Percentiles rank a stretch among this genome's conserved stretches.
phyloP scores from a whole-genome alignment of 2,797 vertebrate species.

The Micrastur ruficollis region DNA sequence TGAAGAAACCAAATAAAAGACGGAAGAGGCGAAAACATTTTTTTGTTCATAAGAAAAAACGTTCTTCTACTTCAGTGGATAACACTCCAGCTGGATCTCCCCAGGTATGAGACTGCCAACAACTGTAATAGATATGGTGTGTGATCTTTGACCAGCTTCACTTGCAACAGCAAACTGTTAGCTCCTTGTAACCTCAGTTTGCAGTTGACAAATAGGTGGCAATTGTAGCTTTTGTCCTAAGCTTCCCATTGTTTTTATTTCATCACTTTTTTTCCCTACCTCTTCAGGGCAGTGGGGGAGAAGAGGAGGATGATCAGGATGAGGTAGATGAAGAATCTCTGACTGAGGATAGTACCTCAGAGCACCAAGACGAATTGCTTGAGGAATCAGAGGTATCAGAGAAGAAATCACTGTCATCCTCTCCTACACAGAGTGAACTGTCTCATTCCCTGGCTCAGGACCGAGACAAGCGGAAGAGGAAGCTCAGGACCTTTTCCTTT shows the following conservation, averaged over 20 bases:
- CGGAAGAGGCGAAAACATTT: conserved; percentile 96
- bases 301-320: conserved; percentile 89
- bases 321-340: conserved; percentile 90
- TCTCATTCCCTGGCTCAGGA: conserved; percentile 73
- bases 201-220: neutral
- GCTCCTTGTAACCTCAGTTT: neutral
- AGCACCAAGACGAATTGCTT: conserved; percentile 90
- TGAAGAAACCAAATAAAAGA: conserved; percentile 90
- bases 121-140: rapidly evolving
- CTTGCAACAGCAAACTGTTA: neutral
- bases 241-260: neutral
- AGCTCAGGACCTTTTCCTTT: conserved; percentile 86
- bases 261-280: neutral
- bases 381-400: conserved; percentile 92
- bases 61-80: conserved; percentile 90
- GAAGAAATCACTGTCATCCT: conserved; percentile 89
- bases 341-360: conserved; percentile 91
- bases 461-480: conserved; percentile 79
- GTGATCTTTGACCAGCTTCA: neutral
- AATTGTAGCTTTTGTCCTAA: neutral
- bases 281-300: conserved; percentile 88
- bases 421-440: conserved; percentile 77
- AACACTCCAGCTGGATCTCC: conserved; percentile 96
- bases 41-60: conserved; percentile 97
- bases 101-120: conserved; percentile 79